phyloP scores from a whole-genome alignment of 2,888 invertebrate species.

The Choreutis nemorana region DNA sequence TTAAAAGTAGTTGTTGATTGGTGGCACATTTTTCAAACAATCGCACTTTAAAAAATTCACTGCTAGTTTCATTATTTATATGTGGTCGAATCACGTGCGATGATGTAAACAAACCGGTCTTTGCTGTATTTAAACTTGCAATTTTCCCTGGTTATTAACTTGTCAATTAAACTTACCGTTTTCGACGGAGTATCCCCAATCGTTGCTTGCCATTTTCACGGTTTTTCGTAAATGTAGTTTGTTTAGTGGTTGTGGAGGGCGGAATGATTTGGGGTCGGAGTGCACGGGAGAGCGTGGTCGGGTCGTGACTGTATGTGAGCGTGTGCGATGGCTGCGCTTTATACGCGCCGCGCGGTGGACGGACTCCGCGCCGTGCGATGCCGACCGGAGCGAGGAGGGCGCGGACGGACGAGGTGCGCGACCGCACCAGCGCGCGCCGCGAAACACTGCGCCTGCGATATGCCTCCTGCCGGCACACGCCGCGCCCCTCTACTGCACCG shows the following conservation, averaged over 20 bases:
- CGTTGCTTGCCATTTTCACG: constrained; percentile 48
- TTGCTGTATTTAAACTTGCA: too few relatives aligned
- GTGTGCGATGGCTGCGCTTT: constrained; percentile 41
- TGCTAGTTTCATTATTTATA: too few relatives aligned
- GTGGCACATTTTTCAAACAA: too few relatives aligned
- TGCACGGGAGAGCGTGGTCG: constrained; percentile 45
- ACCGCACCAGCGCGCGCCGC: constrained; percentile 28
- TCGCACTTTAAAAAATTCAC: too few relatives aligned
- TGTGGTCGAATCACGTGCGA: constrained; percentile 38
- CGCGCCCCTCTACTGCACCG: constrained; percentile 17
- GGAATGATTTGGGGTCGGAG: constrained; percentile 30
- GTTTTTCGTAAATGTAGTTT: constrained; percentile 4
- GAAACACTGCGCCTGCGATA: constrained; percentile 31
- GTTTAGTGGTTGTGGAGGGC: too few relatives aligned
- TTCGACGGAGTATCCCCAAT: constrained; percentile 68
- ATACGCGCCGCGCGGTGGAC: constrained; percentile 29
- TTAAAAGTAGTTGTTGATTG: too few relatives aligned
- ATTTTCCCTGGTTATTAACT: too few relatives aligned
- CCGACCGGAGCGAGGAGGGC: constrained; percentile 9
- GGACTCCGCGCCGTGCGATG: constrained; percentile 17
- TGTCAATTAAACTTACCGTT: constrained; percentile 63
- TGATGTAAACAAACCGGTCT: constrained; percentile 61
- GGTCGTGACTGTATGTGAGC: constrained; percentile 54
- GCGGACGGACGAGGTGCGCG: constrained; percentile 14
- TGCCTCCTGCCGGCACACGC: constrained; percentile 16